Conservation (phyloP, 2,113 vertebrate genomes). For the Brachypteracias leptosomus region DNA sequence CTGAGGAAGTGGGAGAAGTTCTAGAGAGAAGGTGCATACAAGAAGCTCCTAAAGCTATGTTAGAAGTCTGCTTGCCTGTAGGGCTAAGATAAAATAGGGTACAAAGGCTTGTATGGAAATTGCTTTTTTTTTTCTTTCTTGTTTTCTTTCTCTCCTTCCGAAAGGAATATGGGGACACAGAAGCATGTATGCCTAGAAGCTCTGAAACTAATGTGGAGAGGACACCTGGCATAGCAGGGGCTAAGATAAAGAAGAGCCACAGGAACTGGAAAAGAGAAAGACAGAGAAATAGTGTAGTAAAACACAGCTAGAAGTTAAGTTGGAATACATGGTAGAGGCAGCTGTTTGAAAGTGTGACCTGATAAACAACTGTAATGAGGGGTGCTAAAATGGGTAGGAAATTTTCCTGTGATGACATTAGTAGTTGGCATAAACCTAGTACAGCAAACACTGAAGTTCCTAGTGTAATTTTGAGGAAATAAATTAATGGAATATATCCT, state of each 20-base stretch:
- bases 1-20: background rate
- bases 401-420: background rate
- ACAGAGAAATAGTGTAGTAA: background rate
- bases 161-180: background rate
- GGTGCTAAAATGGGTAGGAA: background rate
- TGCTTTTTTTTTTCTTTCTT: background rate
- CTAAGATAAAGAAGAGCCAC: conserved; percentile 47
- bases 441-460: background rate
- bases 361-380: background rate
- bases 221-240: conserved; percentile 58
- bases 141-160: background rate
- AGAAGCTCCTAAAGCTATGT: background rate
- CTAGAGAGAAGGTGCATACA: background rate
- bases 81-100: conserved; percentile 33
- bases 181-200: conserved; percentile 20
- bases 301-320: conserved; percentile 16
- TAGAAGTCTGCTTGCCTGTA: conserved; percentile 52
- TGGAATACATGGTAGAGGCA: background rate
- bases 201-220: conserved; percentile 50
- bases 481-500: background rate
- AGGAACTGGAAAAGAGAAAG: conserved; percentile 1
- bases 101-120: background rate
- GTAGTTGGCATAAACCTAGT: background rate
- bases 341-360: conserved; percentile 17
- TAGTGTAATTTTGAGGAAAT: background rate